phyloP scores from a whole-genome alignment of 2,113 vertebrate species.

The Vulpes lagopus region DNA sequence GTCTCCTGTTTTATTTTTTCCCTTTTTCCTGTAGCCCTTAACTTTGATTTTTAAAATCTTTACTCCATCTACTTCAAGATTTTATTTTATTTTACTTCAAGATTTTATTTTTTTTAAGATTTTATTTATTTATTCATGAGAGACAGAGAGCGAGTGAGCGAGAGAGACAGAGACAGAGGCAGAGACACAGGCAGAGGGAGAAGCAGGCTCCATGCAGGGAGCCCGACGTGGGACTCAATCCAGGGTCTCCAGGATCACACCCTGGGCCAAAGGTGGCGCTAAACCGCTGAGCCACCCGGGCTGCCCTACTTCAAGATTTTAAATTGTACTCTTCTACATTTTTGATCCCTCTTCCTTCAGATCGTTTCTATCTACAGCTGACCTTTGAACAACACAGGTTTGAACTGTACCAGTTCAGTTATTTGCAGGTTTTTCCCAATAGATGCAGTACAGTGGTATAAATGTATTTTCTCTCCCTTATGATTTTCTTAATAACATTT shows the following conservation, averaged over 20 bases:
- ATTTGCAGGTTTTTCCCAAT: background rate
- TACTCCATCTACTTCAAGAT: background rate
- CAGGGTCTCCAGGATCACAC: no score
- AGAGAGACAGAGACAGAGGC: no score
- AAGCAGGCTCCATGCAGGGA: no score
- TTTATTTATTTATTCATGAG: no score
- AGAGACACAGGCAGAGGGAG: no score
- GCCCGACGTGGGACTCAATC: no score
- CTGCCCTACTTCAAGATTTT: background rate
- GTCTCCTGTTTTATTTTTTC: background rate
- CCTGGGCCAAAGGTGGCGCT: no score
- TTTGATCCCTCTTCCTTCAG: background rate
- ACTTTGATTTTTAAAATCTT: slow-evolving; percentile 20
- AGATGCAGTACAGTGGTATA: background rate
- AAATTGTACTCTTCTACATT: background rate
- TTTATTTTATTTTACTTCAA: background rate
- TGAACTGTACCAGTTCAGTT: background rate
- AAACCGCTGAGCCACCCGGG: no score
- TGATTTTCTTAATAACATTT: background rate
- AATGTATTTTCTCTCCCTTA: background rate
- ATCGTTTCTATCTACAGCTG: background rate
- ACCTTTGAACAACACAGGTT: background rate
- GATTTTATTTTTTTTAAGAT: no score
- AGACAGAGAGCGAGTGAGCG: no score
- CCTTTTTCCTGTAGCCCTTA: background rate